These are phyloP conservation scores for Murina feae DNA, from an alignment of 2,113 vertebrate species.

Conservation along the genomic window DNA sequence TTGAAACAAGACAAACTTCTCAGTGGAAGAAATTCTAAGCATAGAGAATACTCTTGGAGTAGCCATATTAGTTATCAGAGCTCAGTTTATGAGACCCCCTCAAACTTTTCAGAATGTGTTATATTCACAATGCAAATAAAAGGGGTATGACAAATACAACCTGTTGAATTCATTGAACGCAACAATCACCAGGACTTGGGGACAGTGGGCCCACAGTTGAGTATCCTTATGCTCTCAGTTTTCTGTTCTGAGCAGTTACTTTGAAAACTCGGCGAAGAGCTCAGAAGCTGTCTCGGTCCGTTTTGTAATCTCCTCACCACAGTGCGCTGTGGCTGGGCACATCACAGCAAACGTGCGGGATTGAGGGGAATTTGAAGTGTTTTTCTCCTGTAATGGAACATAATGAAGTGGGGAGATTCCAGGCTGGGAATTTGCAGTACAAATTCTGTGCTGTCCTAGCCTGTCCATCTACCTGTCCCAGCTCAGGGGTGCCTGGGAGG, in stretches of 20 bases:
- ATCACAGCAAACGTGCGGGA: accelerated
- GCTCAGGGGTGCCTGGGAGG: accelerated
- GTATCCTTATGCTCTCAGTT: accelerated
- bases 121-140: background rate
- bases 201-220: background rate
- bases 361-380: background rate
- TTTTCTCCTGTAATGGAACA: accelerated
- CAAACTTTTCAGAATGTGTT: background rate
- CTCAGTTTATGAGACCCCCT: background rate
- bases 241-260: background rate
- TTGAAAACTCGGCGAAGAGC: background rate
- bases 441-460: accelerated
- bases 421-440: background rate
- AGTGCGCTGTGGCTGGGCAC: background rate
- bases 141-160: background rate
- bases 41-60: background rate
- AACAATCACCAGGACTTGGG: background rate
- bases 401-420: background rate
- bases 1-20: background rate
- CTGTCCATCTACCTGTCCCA: background rate
- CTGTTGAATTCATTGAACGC: background rate
- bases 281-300: accelerated
- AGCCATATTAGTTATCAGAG: background rate
- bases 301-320: background rate
- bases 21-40: background rate